Evolutionary conservation across 2,888 invertebrate genomes (phyloP), one percentile per base, ranked within the genome.

Genomic region (Cacoxenus indagator): DNA sequence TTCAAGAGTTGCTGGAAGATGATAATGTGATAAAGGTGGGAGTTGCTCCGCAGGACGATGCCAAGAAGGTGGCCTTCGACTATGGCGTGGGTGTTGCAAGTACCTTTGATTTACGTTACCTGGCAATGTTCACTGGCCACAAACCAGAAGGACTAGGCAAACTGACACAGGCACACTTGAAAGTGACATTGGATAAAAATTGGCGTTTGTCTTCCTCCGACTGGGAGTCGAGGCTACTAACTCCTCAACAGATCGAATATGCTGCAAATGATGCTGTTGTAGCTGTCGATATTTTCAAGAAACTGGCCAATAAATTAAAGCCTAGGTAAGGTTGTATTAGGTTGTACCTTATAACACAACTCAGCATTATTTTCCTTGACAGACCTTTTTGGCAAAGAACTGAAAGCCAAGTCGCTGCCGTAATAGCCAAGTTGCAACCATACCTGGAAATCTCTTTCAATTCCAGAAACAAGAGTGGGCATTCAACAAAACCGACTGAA

Each of bases 191-290:
- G 82, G 92, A 93, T 78, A 95, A 95, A 84, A 89, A 90, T 77
- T 91, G 91, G 89, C 86, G 90, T 81, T 85, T 95, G 29, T 90
- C 93, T 46, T 93, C 93, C 82, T 92, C 94, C 69, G 89, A 95
- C 82, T 95, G 95, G 95, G 92, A 93, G 76, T 91, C 92, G 0
- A 88, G 90, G 1, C 82, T 81, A 1, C 88, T 95, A 9, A 89
- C 90, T 9, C 81, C 89, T 0, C 88, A 89, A 67, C 95, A 95
- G 87, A 86, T 91, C 0, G 87, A 90, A n/a, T 95, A 95, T 86
- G 95, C 95, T 0, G 93, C 95, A 0, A 90, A 91, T 4, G 95
- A 95, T 87, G 94, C 94, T 0, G 88, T 92, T 68, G 91, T 92
- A 1, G 92, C 93, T 2, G 89, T 93, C 27, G 91, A 91, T 74